Conservation (phyloP, 2,113 vertebrate species). For the Rhabdornis inornatus region DNA sequence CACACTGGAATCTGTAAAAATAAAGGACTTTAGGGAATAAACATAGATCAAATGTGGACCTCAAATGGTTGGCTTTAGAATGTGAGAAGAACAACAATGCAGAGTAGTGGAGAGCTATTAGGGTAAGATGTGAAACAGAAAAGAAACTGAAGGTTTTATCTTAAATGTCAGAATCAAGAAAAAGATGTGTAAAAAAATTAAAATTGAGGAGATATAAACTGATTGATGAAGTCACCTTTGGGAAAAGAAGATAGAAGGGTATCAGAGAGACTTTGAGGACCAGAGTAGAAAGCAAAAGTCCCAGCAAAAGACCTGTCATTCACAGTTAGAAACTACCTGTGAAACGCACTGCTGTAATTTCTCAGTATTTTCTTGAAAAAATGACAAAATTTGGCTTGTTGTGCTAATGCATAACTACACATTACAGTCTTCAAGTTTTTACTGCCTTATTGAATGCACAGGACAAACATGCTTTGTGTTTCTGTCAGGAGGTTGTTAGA, state of each 20-base stretch:
- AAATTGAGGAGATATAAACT: neutral
- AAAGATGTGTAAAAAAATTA: neutral
- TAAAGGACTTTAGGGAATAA: neutral
- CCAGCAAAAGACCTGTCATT: neutral
- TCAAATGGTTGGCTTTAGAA: neutral
- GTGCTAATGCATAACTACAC: neutral
- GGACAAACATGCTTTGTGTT: neutral
- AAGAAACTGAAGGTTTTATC: neutral
- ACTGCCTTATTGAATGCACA: neutral
- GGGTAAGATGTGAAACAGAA: neutral
- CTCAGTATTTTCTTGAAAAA: neutral
- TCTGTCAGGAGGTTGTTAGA: neutral
- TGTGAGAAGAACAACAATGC: neutral
- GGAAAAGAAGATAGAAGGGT: neutral
- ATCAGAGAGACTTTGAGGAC: neutral
- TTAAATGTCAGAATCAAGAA: neutral
- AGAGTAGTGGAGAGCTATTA: neutral
- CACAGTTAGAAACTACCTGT: neutral
- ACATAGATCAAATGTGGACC: neutral
- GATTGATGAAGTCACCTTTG: neutral
- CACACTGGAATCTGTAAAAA: neutral
- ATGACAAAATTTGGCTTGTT: neutral
- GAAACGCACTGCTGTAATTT: neutral
- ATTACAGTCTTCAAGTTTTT: neutral
- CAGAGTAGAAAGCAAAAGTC: neutral